A percentile compares a stretch with the other conserved stretches of the same genome.
Evolutionary conservation across 2,113 vertebrate genomes (phyloP).

Genomic region (Dinomys branickii): DNA sequence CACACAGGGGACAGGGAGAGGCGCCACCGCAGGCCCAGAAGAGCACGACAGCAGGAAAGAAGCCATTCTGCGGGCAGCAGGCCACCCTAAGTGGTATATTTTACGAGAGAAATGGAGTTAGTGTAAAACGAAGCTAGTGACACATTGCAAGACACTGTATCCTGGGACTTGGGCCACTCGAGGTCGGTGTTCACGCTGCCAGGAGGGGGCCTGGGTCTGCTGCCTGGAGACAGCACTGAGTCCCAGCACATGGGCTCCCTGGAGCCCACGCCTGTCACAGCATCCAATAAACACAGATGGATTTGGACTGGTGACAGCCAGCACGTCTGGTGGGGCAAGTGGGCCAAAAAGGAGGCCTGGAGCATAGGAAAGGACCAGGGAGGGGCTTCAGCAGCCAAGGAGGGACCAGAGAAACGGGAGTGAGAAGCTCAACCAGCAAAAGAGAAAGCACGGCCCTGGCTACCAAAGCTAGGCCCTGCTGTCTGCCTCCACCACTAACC

Average conservation of each 20-base stretch:
- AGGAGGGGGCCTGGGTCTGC: neutral
- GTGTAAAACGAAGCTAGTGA: neutral
- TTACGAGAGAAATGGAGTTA: neutral
- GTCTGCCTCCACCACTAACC: fast-evolving
- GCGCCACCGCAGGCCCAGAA: fast-evolving
- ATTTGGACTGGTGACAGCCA: conserved; percentile 52
- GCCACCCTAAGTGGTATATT: neutral
- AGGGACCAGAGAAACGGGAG: fast-evolving
- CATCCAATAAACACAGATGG: conserved; percentile 75
- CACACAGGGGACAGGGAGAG: fast-evolving
- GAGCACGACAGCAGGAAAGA: neutral
- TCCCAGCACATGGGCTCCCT: fast-evolving
- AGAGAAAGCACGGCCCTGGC: fast-evolving
- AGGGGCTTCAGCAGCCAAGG: neutral
- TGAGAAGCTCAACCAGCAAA: fast-evolving
- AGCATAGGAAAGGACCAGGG: neutral
- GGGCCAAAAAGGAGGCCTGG: neutral
- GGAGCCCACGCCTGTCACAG: neutral
- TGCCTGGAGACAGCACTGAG: neutral
- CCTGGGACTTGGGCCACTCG: neutral
- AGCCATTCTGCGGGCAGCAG: neutral
- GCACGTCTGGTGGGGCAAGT: conserved; percentile 34
- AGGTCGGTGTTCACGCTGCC: neutral
- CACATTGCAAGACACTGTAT: neutral
- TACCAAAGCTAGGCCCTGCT: fast-evolving